These are phyloP conservation scores for Meteorus cinctellus DNA, from an alignment of 2,888 invertebrate genomes.

Conservation along the genomic window DNA sequence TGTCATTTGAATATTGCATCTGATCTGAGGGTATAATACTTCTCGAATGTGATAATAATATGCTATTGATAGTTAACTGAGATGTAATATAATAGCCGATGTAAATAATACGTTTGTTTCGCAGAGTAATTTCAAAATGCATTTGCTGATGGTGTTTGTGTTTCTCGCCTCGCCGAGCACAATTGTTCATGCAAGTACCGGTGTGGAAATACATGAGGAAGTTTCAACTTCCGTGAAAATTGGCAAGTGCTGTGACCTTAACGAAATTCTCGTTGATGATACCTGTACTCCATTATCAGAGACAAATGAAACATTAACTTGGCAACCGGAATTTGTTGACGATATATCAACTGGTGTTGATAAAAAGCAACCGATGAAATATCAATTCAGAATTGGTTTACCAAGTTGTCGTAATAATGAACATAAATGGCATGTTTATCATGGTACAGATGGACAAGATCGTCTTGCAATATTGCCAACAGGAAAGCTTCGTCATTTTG, in stretches of 20 bases:
- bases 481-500: slow-evolving; percentile 85
- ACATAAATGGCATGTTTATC: slow-evolving; percentile 67
- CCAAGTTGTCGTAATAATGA: slow-evolving; percentile 65
- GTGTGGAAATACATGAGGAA: slow-evolving; percentile 41
- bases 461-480: slow-evolving; percentile 77
- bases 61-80: neutral
- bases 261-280: slow-evolving; percentile 82
- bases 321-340: slow-evolving; percentile 65
- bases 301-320: slow-evolving; percentile 62
- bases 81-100: neutral
- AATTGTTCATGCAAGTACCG: slow-evolving; percentile 40
- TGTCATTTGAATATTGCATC: neutral
- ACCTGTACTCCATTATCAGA: slow-evolving; percentile 79
- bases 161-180: slow-evolving; percentile 42
- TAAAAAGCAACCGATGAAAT: slow-evolving; percentile 47
- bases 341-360: slow-evolving; percentile 33
- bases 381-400: slow-evolving; percentile 62
- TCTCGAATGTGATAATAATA: neutral
- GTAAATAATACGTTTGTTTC: slow-evolving; percentile 13
- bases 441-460: slow-evolving; percentile 62
- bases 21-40: neutral
- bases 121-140: slow-evolving; percentile 33
- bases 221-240: slow-evolving; percentile 75
- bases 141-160: slow-evolving; percentile 21
- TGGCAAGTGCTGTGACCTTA: slow-evolving; percentile 86